These are phyloP conservation scores for Nannoperca australis DNA, from an alignment of 2,797 vertebrate genomes.

Conservation along the genomic window DNA sequence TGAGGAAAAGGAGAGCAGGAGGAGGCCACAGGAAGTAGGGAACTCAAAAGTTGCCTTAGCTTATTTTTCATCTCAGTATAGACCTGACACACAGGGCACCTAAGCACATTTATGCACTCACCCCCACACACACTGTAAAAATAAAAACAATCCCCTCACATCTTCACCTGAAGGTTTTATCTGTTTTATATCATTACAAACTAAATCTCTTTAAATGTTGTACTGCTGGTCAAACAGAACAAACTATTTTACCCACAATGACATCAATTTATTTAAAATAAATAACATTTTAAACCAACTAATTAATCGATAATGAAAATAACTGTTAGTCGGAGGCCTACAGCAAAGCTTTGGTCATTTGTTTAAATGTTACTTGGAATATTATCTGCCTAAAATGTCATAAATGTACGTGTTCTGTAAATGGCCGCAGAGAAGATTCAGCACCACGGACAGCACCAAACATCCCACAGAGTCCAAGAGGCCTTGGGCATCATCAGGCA, in stretches of 20 bases:
- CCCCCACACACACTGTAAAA: neutral
- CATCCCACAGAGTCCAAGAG: neutral
- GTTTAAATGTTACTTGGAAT: neutral
- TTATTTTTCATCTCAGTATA: conserved; percentile 70
- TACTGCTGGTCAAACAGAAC: neutral
- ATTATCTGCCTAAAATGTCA: neutral
- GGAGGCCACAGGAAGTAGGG: conserved; percentile 45
- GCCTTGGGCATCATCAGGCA: neutral
- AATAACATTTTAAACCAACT: no score
- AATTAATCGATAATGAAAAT: neutral
- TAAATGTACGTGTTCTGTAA: neutral
- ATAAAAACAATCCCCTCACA: neutral
- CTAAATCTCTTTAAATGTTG: neutral
- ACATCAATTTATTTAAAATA: neutral
- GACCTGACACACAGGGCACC: conserved; percentile 47
- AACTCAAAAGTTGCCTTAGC: conserved; percentile 66
- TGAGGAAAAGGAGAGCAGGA: conserved; percentile 34
- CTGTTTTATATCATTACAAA: neutral
- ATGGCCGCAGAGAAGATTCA: conserved; percentile 3
- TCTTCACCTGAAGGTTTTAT: neutral
- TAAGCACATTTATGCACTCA: conserved; percentile 5
- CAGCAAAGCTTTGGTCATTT: neutral
- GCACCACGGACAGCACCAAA: conserved; percentile 37
- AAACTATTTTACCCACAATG: neutral
- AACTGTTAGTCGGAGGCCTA: neutral